phyloP scores from a whole-genome alignment of 30 jellyfish, hydroid and myxozoan genomes.

The Cassiopea xamachana region DNA sequence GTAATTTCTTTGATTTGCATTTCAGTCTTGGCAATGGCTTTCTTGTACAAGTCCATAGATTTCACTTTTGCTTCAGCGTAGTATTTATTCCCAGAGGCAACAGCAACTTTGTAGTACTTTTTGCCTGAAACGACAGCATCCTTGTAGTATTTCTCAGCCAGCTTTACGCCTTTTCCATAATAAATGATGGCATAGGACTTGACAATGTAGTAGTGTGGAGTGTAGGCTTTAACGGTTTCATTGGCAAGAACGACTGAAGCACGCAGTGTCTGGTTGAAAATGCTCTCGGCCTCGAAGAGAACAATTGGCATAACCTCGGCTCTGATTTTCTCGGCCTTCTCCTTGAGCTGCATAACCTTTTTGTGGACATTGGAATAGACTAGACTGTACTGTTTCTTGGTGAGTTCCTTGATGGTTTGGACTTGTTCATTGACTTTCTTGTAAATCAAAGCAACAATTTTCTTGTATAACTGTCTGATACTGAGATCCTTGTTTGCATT shows the following conservation, averaged over 20 bases:
- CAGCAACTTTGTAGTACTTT: slow-evolving; percentile 42
- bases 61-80: slow-evolving; percentile 47
- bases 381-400: slow-evolving; percentile 40
- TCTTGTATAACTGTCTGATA: slow-evolving; percentile 80
- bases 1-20: slow-evolving; percentile 59
- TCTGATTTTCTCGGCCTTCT: slow-evolving; percentile 56
- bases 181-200: slow-evolving; percentile 43
- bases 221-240: slow-evolving; percentile 86
- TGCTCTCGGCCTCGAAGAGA: slow-evolving; percentile 82
- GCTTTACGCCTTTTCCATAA: slow-evolving; percentile 35
- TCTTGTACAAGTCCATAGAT: slow-evolving; percentile 65
- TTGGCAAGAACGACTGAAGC: slow-evolving; percentile 85
- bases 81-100: slow-evolving; percentile 39
- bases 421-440: slow-evolving; percentile 44
- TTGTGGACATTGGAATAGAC: slow-evolving; percentile 29
- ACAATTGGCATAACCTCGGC: slow-evolving; percentile 83
- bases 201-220: slow-evolving; percentile 87
- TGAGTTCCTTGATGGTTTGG: slow-evolving; percentile 37
- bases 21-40: slow-evolving; percentile 58
- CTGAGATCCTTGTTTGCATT: slow-evolving; percentile 81
- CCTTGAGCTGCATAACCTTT: slow-evolving; percentile 41
- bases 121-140: slow-evolving; percentile 32
- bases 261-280: slow-evolving; percentile 95
- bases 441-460: slow-evolving; percentile 30
- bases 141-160: slow-evolving; percentile 56